phyloP scores from a whole-genome alignment of 2,113 vertebrate genomes.

The Synchiropus splendidus region DNA sequence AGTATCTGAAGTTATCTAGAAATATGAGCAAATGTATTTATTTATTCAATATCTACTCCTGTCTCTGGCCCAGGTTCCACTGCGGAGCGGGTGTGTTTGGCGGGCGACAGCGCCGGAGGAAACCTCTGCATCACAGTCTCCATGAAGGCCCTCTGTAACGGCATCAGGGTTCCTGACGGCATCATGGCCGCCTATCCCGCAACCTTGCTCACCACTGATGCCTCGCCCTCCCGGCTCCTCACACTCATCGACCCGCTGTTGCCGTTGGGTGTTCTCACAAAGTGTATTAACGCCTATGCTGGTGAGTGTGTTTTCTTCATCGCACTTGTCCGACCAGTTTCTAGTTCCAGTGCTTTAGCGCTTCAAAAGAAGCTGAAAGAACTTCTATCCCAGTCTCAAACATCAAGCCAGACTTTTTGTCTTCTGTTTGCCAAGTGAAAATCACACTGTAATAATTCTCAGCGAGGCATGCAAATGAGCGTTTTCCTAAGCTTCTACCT shows the following conservation, averaged over 20 bases:
- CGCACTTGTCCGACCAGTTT: too few species aligned
- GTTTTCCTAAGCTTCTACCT: too few species aligned
- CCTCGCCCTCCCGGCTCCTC: conserved; percentile 82
- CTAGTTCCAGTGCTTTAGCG: too few species aligned
- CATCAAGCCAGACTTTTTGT: too few species aligned
- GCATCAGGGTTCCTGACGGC: conserved; percentile 76
- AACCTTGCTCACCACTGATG: conserved; percentile 70
- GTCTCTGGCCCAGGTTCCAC: conserved; percentile 70
- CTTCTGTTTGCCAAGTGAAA: too few species aligned
- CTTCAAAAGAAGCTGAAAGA: too few species aligned
- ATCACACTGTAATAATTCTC: too few species aligned
- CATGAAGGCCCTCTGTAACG: conserved; percentile 72
- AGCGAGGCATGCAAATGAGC: too few species aligned
- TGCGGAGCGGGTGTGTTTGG: conserved; percentile 76
- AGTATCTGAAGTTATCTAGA: background rate
- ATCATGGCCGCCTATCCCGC: conserved; percentile 84
- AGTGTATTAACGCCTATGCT: conserved; percentile 81
- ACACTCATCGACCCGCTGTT: conserved; percentile 82
- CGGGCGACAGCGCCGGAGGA: conserved; percentile 83
- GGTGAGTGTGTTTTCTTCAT: conserved; percentile 53
- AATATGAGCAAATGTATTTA: too few species aligned
- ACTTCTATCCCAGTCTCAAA: too few species aligned
- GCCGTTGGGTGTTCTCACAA: conserved; percentile 77
- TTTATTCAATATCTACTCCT: background rate
- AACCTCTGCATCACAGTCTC: conserved; percentile 84